These are phyloP conservation scores for Acanthisitta chloris DNA, from an alignment of 2,113 vertebrate species.

Conservation along the genomic window DNA sequence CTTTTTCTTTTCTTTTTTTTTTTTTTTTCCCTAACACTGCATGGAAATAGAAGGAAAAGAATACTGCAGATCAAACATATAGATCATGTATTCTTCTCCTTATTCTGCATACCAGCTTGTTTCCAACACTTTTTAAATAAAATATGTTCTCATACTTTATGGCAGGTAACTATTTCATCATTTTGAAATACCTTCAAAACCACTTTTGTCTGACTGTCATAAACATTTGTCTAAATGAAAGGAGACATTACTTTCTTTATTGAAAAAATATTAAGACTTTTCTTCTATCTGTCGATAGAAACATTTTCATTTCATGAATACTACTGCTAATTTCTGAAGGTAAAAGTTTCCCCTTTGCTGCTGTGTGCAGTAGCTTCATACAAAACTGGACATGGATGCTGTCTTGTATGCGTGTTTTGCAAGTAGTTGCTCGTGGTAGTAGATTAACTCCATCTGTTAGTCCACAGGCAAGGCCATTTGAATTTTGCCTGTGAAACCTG, in stretches of 20 bases:
- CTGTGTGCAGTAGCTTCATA: not conserved
- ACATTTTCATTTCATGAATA: not conserved
- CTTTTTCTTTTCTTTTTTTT: rapidly evolving
- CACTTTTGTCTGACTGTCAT: not conserved
- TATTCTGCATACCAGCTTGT: not conserved
- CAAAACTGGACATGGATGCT: not conserved
- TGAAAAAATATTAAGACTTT: not conserved
- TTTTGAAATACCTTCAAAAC: not conserved
- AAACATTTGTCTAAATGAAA: not conserved
- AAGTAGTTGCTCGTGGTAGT: not conserved
- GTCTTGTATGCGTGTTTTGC: not conserved
- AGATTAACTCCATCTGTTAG: constrained; percentile 52
- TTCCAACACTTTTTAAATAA: not conserved
- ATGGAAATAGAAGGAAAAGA: not conserved
- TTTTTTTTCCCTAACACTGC: not conserved
- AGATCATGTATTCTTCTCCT: not conserved
- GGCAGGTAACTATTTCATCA: not conserved
- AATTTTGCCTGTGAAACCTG: constrained; percentile 47
- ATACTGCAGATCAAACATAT: not conserved
- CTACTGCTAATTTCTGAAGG: not conserved
- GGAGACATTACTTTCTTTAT: not conserved
- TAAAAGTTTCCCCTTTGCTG: not conserved
- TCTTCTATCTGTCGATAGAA: not conserved
- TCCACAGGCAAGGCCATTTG: not conserved
- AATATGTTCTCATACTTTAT: not conserved